Evolutionary conservation across 1,140 invertebrate genomes (phyloP).

Genomic region (Heterodera carotae): DNA sequence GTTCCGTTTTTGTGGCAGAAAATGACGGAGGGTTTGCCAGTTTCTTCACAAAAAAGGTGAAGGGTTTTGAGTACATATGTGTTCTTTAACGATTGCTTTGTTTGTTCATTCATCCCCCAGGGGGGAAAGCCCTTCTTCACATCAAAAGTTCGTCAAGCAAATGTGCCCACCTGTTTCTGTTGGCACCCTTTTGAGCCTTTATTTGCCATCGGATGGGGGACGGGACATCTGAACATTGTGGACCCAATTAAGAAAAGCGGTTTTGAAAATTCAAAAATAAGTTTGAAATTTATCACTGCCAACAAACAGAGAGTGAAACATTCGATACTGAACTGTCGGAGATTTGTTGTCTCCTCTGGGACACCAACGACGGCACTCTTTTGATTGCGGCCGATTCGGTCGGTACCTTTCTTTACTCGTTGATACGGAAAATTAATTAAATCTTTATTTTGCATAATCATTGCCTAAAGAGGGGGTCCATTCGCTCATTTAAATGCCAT

Average conservation of each 20-base stretch:
- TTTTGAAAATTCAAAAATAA: conserved; percentile 74
- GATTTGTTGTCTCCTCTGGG: conserved; percentile 39
- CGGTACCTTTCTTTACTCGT: conserved; percentile 13
- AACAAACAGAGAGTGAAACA: conserved; percentile 70
- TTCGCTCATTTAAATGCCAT: conserved; percentile 29
- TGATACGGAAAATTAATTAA: too few relatives aligned
- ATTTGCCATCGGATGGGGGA: conserved; percentile 85
- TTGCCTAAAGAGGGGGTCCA: conserved; percentile 9
- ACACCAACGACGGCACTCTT: conserved; percentile 29
- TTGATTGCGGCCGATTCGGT: conserved; percentile 57
- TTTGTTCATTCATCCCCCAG: conserved; percentile 62
- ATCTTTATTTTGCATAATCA: conserved; percentile 26
- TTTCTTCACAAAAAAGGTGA: conserved; percentile 83
- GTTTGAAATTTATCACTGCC: conserved; percentile 68
- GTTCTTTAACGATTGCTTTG: neutral
- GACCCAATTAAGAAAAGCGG: conserved; percentile 73
- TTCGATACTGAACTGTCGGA: conserved; percentile 19
- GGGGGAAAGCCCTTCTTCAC: conserved; percentile 77
- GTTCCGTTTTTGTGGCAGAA: conserved; percentile 78
- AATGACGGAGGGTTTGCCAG: conserved; percentile 83
- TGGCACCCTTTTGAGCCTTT: conserved; percentile 86
- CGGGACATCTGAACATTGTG: conserved; percentile 79
- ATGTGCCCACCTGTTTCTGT: conserved; percentile 71
- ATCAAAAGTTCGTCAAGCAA: conserved; percentile 76
- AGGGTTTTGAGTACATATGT: conserved; percentile 47